phyloP scores from a whole-genome alignment of 2,888 invertebrate genomes.

The Melanostoma mellinum region DNA sequence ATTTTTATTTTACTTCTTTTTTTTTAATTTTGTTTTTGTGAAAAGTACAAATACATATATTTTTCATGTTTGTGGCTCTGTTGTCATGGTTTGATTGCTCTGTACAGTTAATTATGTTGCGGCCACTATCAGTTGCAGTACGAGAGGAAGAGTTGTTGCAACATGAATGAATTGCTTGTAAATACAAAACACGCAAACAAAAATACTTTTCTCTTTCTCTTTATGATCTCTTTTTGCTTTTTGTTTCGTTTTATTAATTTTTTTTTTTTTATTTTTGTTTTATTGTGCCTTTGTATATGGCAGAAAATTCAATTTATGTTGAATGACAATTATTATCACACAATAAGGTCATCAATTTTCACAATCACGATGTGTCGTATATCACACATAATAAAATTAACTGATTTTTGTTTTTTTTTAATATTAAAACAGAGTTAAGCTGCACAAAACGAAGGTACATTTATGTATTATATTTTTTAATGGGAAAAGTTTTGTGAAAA shows the following conservation, averaged over 20 bases:
- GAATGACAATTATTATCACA: constrained; percentile 20
- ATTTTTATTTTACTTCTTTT: constrained; percentile 19
- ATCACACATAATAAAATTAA: constrained; percentile 22
- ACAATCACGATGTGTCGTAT: constrained; percentile 14
- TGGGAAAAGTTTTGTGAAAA: too few species aligned
- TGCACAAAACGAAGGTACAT: background rate
- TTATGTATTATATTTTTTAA: too few species aligned
- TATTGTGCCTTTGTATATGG: background rate
- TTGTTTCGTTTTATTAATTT: background rate
- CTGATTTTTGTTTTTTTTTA: background rate
- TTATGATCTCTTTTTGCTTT: background rate
- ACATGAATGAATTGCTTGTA: constrained; percentile 54
- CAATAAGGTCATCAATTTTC: constrained; percentile 29
- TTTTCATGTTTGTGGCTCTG: constrained; percentile 14
- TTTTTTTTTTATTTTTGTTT: background rate
- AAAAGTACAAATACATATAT: background rate
- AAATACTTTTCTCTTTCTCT: constrained; percentile 9
- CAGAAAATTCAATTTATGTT: constrained; percentile 30
- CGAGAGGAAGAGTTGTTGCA: constrained; percentile 22
- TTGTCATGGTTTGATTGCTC: constrained; percentile 24
- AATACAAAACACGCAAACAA: constrained; percentile 18
- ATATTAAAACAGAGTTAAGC: background rate
- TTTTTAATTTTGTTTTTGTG: background rate
- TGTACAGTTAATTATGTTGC: constrained; percentile 43
- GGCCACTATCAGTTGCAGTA: constrained; percentile 49